Conservation (phyloP, 2,113 vertebrate genomes). For the Cyprinus carpio region DNA sequence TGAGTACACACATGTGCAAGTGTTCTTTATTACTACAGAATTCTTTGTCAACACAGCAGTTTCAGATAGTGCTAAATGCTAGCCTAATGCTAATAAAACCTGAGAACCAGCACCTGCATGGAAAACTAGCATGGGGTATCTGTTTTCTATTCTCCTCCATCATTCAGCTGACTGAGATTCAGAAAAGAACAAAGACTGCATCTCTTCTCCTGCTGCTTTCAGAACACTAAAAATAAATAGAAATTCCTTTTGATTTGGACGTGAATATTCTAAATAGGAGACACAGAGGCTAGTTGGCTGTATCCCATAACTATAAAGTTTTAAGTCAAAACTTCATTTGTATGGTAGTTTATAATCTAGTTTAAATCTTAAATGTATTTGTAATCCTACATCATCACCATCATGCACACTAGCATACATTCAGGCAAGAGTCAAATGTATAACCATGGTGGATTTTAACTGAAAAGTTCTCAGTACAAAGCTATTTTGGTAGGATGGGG, state of each 20-base stretch:
- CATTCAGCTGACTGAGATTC: neutral
- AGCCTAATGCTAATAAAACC: slow-evolving; percentile 26
- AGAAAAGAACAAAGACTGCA: neutral
- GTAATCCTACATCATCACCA: neutral
- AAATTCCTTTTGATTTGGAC: neutral
- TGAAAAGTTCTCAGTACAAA: neutral
- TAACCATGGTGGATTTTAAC: neutral
- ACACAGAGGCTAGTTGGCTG: too few species aligned
- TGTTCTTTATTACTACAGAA: slow-evolving; percentile 2
- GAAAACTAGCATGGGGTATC: neutral
- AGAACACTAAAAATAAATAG: neutral
- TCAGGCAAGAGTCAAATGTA: neutral
- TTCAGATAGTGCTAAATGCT: slow-evolving; percentile 20
- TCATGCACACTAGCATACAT: neutral
- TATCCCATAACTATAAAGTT: too few species aligned
- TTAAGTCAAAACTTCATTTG: too few species aligned
- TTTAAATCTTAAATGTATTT: neutral
- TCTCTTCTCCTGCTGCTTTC: neutral
- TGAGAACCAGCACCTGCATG: neutral
- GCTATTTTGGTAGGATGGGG: neutral
- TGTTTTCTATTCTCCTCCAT: neutral
- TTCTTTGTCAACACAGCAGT: slow-evolving; percentile 3
- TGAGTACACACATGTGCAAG: neutral
- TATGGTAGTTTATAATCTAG: neutral
- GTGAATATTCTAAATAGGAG: too few species aligned